Evolutionary conservation across 1,140 invertebrate genomes (phyloP), one percentile per base, ranked within the genome.

Genomic region (Sinonovacula constricta): DNA sequence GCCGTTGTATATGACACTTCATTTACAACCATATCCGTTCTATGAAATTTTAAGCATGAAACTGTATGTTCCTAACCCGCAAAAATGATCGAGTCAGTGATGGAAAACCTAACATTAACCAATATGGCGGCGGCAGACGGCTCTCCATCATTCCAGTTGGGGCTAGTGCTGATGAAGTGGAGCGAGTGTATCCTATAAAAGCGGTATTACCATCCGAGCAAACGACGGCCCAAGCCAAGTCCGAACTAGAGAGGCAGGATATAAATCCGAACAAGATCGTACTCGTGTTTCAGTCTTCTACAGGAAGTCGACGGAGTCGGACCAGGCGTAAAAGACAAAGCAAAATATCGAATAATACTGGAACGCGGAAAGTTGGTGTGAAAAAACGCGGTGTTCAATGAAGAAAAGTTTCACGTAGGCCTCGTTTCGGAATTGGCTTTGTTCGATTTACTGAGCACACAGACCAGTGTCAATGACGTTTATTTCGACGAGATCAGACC

Each of bases 401-500:
- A 26, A 45, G 67, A 69, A n/a, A 34, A 28, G 2, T 69, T 69
- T 54, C 2, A 54, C 2, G 67, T 54, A 28, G 67, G 67, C 3
- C 49, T 69, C 24, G 49, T 56, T 3, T 56, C 49, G 30, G 28
- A 69, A 30, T 36, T 69, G 26, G 53, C 49, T 4, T 45, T 60
- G n/a, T 81, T 81, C 65, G 30, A 54, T 28, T 14, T 82, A 30
- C 69, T 76, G 15, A 60, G 68, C 14, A 79, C 75, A 30, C 75
- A 82, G 30, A 62, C 51, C 5, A 65, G 33, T 10, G 69, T 81
- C 7, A 33, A 53, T 22, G 66, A 74, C 24, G 36, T 75, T 2
- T 79, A 69, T 31, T 78, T 34, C 65, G 39, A 74, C 31, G 80
- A 81, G 68, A 56, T 68, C 24, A 34, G 68, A 49, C 62, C 80